Evolutionary conservation across 2,113 vertebrate species (phyloP), one percentile per base, ranked within the genome.

Genomic region (Buteo buteo): DNA sequence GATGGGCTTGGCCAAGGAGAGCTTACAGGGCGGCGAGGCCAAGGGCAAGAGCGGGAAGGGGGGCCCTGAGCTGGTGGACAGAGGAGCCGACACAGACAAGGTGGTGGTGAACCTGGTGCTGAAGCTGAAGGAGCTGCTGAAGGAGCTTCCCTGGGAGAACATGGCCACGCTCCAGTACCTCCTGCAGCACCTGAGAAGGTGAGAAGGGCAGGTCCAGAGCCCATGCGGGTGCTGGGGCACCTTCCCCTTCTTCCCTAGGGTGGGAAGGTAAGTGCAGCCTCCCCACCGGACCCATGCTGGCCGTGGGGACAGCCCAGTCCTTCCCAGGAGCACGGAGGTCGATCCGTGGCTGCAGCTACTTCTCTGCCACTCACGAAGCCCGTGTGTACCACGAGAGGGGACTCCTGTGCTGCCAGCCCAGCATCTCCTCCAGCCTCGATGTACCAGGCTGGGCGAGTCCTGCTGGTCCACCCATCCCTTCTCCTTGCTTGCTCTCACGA

Each of bases 1-100:
- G 38, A 99, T 99, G 99, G 99, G 99, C 13, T 95, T 99, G 97
- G 99, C 99, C 84, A 99, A 99, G 95, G 99, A 99, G 90, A 99
- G 98, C 92, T 80, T 99, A 80, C 98, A 99, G 89, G 96, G 98
- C 0, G 94, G 98, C 0, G 98, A 98, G 45, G 92, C 94, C 82
- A 98, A 98, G 87, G 98, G 97, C 34, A 80, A 97, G 70, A 29
- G 91, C 0, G 98, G 28, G 34, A 98, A 98, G 69, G 98, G 98
- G 0, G 91, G 95, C 3, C 87, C 98, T 0, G 98, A 98, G 94
- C 97, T 98, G 57, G 97, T 97, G 84, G 97, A 98, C 95, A 54
- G 85, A 84, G 98, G 99, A 9, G 88, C 98, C 0, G 96, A 98
- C 79, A 98, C 98, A 0, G 98, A 99, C 58, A 74, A 95, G 42